phyloP scores from a whole-genome alignment of 2,888 invertebrate species.

The Leucophora obtusa region DNA sequence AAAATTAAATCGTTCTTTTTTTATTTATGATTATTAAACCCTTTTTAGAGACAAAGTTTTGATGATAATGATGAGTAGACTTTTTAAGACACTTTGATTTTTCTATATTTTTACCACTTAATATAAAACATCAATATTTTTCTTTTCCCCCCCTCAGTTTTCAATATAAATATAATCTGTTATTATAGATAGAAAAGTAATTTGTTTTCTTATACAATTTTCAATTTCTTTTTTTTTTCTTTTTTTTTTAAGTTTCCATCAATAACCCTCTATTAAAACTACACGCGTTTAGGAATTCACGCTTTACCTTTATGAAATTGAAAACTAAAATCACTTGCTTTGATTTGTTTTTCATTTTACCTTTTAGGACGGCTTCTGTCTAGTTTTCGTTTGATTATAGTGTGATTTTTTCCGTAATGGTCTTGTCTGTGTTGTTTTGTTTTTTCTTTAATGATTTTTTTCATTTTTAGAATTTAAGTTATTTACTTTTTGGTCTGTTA shows the following conservation, averaged over 20 bases:
- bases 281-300: conserved; percentile 36
- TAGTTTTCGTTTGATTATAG: neutral
- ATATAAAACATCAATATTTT: neutral
- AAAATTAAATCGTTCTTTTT: neutral
- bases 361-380: neutral
- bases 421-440: neutral
- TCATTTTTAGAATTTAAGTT: neutral
- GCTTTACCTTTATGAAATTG: conserved; percentile 12
- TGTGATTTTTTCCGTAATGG: neutral
- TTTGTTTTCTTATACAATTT: conserved; percentile 3
- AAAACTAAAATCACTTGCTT: neutral
- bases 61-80: neutral
- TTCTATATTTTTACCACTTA: no score
- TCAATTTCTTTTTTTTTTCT: neutral
- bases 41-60: neutral
- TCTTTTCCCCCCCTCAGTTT: neutral
- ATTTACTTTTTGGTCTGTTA: neutral
- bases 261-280: conserved; percentile 5
- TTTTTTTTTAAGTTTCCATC: neutral
- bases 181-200: neutral
- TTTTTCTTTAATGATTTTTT: neutral
- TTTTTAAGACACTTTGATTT: neutral
- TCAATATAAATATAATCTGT: neutral
- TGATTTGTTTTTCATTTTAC: neutral
- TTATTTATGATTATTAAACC: neutral